Evolutionary conservation across 2,888 invertebrate species (phyloP), one percentile per base, ranked within the genome.

Genomic region (Drosophila acutilabella): DNA sequence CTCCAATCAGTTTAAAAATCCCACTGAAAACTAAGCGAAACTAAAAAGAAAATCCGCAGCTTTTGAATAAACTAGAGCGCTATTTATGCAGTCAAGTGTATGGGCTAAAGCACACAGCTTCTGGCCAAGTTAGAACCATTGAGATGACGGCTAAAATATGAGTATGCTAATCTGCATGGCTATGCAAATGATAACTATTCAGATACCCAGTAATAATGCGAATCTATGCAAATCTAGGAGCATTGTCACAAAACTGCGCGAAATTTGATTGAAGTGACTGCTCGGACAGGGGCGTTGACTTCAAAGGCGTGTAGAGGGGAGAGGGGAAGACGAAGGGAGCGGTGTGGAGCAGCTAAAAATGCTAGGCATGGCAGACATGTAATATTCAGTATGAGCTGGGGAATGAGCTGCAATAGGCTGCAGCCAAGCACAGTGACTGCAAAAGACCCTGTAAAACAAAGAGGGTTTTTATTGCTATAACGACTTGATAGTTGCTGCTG

Each of bases 171-270:
- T 65, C 59, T 33, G 47, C 45, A 59, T 53, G 2, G 59, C 45
- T 65, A 65, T 58, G 57, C 64, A 57, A 64, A 64, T 64, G 42
- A 51, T 52, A 48, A 23, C 33, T 18, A 54, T 48, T n/a, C n/a
- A 26, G 60, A 60, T 60, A 38, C 53, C 26, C 41, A 42, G 48
- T 42, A 26, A 65, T 45, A 50, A 47, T 54, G 8, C 45, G 30
- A 10, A 62, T 54, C 45, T 54, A 54, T 60, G 65, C 48, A 60
- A 66, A 66, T 66, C 48, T 33, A 16, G 10, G 40, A 16, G 45
- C 41, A 48, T 44, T 51, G 56, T 48, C 54, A 30, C 26, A 13
- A 47, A 20, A 33, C 36, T 44, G 56, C 47, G 48, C 48, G 5
- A 48, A 50, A n/a, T 53, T 61, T 66, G 65, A 66, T 66, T 50